phyloP scores from a whole-genome alignment of 2,797 vertebrate species.

The Cryptoprocta ferox region DNA sequence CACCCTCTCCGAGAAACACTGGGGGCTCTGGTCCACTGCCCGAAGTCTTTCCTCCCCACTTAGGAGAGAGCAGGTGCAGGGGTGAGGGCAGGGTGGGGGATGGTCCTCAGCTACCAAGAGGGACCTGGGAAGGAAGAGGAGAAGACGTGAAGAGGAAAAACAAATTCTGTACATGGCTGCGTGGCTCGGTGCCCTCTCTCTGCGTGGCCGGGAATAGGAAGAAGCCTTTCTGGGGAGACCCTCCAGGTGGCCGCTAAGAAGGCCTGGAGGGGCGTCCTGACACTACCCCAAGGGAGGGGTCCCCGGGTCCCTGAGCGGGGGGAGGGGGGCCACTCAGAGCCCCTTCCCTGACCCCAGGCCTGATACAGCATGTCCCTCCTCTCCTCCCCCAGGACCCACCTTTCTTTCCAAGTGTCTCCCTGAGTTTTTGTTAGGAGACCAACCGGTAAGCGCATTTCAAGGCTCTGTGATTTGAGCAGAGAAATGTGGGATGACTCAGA shows the following conservation, averaged over 20 bases:
- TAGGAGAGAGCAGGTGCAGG: background rate
- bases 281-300: background rate
- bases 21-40: background rate
- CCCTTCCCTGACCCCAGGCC: background rate
- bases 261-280: background rate
- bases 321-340: background rate
- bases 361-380: background rate
- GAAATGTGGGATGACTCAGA: constrained; percentile 82
- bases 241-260: background rate
- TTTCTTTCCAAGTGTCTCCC: background rate
- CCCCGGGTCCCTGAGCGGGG: background rate
- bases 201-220: background rate
- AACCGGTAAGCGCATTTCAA: constrained; percentile 57
- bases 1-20: background rate
- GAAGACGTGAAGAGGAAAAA: background rate
- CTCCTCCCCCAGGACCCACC: constrained; percentile 48
- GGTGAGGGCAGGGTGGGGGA: background rate
- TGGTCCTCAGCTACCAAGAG: background rate
- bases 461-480: constrained; percentile 78
- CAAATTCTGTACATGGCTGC: background rate
- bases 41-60: background rate
- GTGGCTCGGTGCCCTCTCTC: background rate
- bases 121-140: background rate
- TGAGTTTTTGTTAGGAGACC: constrained; percentile 70
- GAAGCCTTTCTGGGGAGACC: background rate